phyloP scores from a whole-genome alignment of 2,797 vertebrate genomes.

The Amazona finschi region DNA sequence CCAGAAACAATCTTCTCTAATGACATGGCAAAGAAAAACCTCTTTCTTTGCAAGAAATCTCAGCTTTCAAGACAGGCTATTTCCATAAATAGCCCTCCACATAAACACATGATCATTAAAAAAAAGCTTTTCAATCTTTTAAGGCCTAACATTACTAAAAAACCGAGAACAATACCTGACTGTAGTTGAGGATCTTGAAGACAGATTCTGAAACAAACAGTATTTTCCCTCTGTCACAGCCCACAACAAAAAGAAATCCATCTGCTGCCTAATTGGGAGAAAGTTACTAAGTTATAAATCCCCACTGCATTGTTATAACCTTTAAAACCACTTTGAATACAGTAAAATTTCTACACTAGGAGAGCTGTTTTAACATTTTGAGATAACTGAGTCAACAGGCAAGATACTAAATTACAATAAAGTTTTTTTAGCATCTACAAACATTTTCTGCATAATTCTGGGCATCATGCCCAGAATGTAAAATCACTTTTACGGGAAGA shows the following conservation, averaged over 20 bases:
- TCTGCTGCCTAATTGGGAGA: constrained; percentile 87
- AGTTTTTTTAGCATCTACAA: not conserved
- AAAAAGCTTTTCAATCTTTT: not conserved
- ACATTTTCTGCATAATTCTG: not conserved
- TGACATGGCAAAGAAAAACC: not conserved
- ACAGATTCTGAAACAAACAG: constrained; percentile 98
- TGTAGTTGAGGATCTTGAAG: constrained; percentile 99
- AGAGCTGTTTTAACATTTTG: not conserved
- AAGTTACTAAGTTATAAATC: constrained; percentile 35
- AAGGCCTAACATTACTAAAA: not conserved
- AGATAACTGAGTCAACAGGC: constrained; percentile 17
- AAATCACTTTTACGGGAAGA: not conserved
- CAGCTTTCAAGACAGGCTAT: not conserved
- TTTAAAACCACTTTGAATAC: not conserved
- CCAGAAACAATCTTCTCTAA: not conserved
- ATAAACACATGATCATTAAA: not conserved
- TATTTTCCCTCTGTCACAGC: constrained; percentile 98
- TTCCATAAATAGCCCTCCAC: not conserved
- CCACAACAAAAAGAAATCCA: constrained; percentile 98
- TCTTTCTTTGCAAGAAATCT: not conserved
- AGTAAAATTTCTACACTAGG: not conserved
- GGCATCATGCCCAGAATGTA: constrained; percentile 10
- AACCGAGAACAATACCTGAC: constrained; percentile 83
- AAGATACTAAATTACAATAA: constrained; percentile 10
- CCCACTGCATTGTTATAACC: not conserved